phyloP scores from a whole-genome alignment of 2,113 vertebrate species.

The Prolemur simus region DNA sequence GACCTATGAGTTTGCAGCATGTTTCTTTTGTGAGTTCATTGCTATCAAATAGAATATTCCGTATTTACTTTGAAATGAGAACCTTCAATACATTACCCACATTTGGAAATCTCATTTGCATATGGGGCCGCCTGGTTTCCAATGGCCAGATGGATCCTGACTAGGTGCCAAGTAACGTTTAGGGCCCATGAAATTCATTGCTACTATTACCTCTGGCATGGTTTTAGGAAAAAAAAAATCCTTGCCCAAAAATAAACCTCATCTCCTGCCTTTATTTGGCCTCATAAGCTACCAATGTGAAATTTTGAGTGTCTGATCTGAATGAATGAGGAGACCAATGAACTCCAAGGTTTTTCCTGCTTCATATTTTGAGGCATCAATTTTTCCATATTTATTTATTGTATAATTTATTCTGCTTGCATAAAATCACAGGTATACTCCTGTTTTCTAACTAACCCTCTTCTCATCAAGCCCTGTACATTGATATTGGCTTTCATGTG shows the following conservation, averaged over 20 bases:
- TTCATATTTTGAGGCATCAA: neutral
- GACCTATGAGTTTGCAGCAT: neutral
- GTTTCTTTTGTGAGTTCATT: neutral
- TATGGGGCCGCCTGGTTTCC: neutral
- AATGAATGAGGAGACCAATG: neutral
- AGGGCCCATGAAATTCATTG: conserved; percentile 11
- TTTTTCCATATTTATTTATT: neutral
- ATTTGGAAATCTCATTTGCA: conserved; percentile 36
- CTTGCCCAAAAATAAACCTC: neutral
- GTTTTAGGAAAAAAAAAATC: neutral
- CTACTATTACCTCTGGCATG: neutral
- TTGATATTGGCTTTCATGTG: neutral
- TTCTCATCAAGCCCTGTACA: neutral
- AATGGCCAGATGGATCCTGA: neutral
- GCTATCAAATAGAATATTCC: neutral
- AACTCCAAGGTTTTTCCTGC: neutral
- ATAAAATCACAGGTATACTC: neutral
- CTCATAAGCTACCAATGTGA: neutral
- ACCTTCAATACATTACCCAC: neutral
- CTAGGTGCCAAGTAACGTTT: neutral
- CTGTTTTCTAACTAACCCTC: neutral
- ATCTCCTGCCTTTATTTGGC: neutral
- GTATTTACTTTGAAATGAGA: neutral
- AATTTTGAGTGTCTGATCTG: neutral
- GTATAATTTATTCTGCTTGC: neutral